Percentiles rank a stretch among this genome's conserved stretches.
Evolutionary conservation across 2,888 invertebrate genomes (phyloP).

Genomic region (Tridacna crocea): DNA sequence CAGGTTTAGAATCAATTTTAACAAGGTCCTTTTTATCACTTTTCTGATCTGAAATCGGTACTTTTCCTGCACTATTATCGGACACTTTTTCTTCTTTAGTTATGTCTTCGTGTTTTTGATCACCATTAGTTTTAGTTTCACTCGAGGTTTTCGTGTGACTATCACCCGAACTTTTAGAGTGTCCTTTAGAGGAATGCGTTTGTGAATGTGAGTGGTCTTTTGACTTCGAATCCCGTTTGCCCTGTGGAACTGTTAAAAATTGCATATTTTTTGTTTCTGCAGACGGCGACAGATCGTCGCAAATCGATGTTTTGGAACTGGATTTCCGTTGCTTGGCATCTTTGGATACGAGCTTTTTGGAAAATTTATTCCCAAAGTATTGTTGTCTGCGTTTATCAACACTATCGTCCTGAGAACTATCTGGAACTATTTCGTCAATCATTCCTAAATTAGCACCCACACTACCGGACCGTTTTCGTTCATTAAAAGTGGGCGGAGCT

Average conservation of each 20-base stretch:
- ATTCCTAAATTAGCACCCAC: slow-evolving; percentile 74
- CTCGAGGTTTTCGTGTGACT: not conserved
- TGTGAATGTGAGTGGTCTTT: slow-evolving; percentile 37
- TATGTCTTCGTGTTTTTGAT: slow-evolving; percentile 8
- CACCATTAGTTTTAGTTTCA: slow-evolving; percentile 10
- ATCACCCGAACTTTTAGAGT: slow-evolving; percentile 22
- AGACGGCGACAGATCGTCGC: slow-evolving; percentile 60
- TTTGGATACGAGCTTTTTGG: slow-evolving; percentile 61
- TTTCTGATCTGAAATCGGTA: not conserved
- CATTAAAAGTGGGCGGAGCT: slow-evolving; percentile 70
- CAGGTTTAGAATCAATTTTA: not conserved
- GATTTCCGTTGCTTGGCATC: slow-evolving; percentile 57
- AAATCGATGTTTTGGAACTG: slow-evolving; percentile 59
- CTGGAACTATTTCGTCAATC: slow-evolving; percentile 57
- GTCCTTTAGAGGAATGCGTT: slow-evolving; percentile 20
- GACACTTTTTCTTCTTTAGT: not conserved
- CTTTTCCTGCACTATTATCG: slow-evolving; percentile 6
- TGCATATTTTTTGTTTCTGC: slow-evolving; percentile 67
- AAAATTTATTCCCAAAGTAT: slow-evolving; percentile 54
- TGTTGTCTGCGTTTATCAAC: slow-evolving; percentile 45
- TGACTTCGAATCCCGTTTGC: slow-evolving; percentile 45
- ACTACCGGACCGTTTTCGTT: slow-evolving; percentile 78
- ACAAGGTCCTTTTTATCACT: slow-evolving; percentile 19
- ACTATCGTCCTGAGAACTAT: slow-evolving; percentile 43
- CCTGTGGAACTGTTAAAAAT: slow-evolving; percentile 64